Evolutionary conservation across 92 coral and sea anemone species (phyloP).

Genomic region (Umimayanthus kanabou): DNA sequence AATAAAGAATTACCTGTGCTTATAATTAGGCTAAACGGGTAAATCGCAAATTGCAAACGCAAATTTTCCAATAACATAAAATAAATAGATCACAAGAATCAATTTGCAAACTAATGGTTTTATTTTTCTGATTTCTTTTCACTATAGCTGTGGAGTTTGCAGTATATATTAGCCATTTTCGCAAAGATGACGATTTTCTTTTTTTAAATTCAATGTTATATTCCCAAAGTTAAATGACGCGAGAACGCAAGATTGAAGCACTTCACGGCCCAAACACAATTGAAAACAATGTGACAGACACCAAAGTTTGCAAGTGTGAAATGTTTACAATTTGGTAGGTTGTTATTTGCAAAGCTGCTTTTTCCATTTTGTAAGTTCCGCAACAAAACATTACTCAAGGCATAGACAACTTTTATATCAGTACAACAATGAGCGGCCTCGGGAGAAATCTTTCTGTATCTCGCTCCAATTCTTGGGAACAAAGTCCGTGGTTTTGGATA

Average conservation of each 20-base stretch:
- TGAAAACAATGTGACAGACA: not conserved
- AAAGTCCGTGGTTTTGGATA: not conserved
- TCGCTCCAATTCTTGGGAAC: not conserved
- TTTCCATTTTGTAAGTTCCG: not conserved
- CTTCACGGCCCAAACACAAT: not conserved
- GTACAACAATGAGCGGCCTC: not conserved
- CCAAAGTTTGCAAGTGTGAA: not conserved
- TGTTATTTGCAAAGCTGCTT: not conserved
- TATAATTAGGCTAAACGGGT: not conserved
- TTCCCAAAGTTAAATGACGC: not conserved
- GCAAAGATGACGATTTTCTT: not conserved
- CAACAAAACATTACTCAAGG: not conserved
- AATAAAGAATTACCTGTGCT: not conserved
- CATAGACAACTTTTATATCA: not conserved
- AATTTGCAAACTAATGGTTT: not conserved
- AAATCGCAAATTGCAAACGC: not conserved
- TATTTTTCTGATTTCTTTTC: not conserved
- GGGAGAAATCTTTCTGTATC: not conserved
- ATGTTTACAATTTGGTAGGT: not conserved
- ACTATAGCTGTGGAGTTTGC: not conserved
- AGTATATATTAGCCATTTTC: not conserved
- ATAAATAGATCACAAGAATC: not conserved
- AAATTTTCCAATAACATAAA: not conserved
- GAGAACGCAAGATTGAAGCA: not conserved
- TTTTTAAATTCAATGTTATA: not conserved